These are phyloP conservation scores for Seira sanloemensis DNA, from an alignment of 2,888 invertebrate species.

Conservation along the genomic window DNA sequence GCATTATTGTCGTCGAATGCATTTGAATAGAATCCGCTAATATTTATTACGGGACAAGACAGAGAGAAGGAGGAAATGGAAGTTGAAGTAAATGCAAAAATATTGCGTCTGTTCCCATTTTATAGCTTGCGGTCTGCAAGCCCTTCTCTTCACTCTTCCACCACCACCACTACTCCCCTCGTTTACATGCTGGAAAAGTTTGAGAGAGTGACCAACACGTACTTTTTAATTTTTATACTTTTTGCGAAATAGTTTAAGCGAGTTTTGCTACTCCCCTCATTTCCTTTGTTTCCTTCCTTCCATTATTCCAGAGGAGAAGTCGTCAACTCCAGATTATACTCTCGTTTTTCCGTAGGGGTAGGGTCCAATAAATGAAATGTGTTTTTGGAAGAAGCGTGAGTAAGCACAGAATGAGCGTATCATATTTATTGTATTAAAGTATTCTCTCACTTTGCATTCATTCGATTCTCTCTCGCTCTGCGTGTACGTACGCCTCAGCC, in stretches of 20 bases:
- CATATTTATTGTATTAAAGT: background rate
- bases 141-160: no score
- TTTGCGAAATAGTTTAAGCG: background rate
- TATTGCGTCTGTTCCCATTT: background rate
- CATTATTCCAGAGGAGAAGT: background rate
- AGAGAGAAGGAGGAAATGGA: background rate
- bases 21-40: background rate
- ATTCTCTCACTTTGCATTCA: background rate
- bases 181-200: no score
- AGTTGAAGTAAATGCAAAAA: background rate
- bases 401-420: constrained; percentile 4
- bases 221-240: no score
- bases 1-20: background rate
- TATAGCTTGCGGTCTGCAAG: background rate
- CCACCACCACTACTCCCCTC: no score
- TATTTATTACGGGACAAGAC: background rate
- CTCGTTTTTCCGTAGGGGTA: background rate
- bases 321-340: background rate
- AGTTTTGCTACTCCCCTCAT: background rate
- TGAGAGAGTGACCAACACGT: background rate
- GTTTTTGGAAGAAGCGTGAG: background rate
- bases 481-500: no score
- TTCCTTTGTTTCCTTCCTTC: background rate
- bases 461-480: no score
- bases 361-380: background rate